phyloP scores from a whole-genome alignment of 2,113 vertebrate genomes.

The Zootoca vivipara region DNA sequence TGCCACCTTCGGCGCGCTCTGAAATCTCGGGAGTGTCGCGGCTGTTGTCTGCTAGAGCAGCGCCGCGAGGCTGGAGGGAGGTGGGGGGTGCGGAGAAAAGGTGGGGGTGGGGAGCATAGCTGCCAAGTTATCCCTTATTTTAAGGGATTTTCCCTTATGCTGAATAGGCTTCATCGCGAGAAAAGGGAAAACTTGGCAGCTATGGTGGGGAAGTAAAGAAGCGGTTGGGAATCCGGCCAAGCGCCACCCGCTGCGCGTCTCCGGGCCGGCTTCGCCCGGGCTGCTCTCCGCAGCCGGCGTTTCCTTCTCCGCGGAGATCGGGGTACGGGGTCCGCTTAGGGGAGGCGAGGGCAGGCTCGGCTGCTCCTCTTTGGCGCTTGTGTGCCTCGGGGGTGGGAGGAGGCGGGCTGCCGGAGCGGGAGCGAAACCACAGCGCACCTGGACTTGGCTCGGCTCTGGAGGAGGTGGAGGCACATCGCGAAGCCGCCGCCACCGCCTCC shows the following conservation, averaged over 20 bases:
- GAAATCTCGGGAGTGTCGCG: neutral
- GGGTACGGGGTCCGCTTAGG: conserved; percentile 23
- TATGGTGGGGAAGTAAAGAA: neutral
- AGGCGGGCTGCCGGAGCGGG: conserved; percentile 41
- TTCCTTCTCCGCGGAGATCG: conserved; percentile 12
- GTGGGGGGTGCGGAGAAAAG: neutral
- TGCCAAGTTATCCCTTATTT: too few relatives aligned
- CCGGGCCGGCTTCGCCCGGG: conserved; percentile 40
- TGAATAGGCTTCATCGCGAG: too few relatives aligned
- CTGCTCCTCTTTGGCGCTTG: conserved; percentile 23
- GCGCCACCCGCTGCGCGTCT: conserved; percentile 14
- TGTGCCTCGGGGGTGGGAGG: conserved; percentile 1
- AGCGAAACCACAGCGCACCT: conserved; percentile 46
- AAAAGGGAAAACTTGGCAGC: too few relatives aligned
- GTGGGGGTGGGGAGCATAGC: too few relatives aligned
- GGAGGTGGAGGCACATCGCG: neutral
- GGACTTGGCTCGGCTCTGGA: neutral
- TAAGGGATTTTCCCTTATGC: too few relatives aligned
- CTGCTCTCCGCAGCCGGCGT: conserved; percentile 25
- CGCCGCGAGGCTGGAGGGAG: neutral
- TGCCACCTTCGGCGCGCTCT: neutral
- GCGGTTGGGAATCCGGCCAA: neutral
- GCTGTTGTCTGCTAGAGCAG: neutral
- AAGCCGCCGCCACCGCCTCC: conserved; percentile 30
- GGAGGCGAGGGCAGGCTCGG: neutral